phyloP scores from a whole-genome alignment of 53 echinoderm and acorn worm genomes.

The Apostichopus leukothele region DNA sequence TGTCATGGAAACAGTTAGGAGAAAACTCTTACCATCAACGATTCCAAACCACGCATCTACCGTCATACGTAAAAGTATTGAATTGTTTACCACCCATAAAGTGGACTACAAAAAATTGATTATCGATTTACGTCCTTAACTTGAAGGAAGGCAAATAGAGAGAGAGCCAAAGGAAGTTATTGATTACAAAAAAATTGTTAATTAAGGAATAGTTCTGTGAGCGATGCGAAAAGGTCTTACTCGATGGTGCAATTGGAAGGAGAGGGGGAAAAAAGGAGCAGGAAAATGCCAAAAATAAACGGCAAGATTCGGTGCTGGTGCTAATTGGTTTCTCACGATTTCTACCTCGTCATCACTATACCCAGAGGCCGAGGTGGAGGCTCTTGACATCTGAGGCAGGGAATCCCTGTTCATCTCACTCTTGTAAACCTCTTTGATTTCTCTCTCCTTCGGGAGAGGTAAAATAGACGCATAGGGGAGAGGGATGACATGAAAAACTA shows the following conservation, averaged over 20 bases:
- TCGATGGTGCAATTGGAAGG: not conserved
- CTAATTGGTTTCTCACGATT: not conserved
- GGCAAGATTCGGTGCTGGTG: not conserved
- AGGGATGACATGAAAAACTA: too few relatives aligned
- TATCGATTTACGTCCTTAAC: not conserved
- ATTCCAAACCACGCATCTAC: too few relatives aligned
- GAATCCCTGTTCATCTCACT: constrained; percentile 50
- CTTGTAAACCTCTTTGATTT: constrained; percentile 78
- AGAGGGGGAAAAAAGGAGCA: not conserved
- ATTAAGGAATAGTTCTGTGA: not conserved
- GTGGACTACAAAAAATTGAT: not conserved
- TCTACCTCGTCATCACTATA: constrained; percentile 73
- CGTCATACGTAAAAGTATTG: too few relatives aligned
- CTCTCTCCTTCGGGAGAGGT: constrained; percentile 63
- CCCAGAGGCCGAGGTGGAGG: constrained; percentile 55
- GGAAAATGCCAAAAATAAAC: not conserved
- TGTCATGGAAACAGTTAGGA: not conserved
- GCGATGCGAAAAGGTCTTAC: not conserved
- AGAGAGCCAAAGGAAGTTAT: not conserved
- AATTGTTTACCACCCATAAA: too few relatives aligned
- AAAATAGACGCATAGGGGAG: not conserved
- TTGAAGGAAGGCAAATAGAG: too few relatives aligned
- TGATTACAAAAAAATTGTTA: not conserved
- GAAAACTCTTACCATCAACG: not conserved
- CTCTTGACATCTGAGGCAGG: constrained; percentile 58